A percentile compares a stretch with the other conserved stretches of the same genome.
phyloP scores from a whole-genome alignment of 1,140 invertebrate species.

The Chelonus insularis region DNA sequence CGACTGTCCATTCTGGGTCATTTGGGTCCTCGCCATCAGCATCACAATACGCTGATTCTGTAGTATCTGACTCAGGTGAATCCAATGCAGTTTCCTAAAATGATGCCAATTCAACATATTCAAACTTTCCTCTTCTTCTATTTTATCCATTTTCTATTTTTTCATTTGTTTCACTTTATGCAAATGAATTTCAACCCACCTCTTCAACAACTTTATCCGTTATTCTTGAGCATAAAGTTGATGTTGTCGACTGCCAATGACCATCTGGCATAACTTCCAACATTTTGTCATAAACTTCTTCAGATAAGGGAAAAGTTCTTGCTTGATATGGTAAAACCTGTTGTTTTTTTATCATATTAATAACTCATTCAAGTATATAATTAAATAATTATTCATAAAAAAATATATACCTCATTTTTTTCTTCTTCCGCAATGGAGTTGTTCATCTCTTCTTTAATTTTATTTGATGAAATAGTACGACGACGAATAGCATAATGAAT shows the following conservation, averaged over 20 bases:
- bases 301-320: conserved; percentile 73
- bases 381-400: conserved; percentile 17
- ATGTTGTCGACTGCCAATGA: conserved; percentile 65
- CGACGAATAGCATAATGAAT: conserved; percentile 55
- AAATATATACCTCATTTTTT: conserved; percentile 49
- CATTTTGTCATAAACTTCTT: conserved; percentile 73
- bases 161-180: conserved; percentile 35
- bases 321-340: conserved; percentile 70
- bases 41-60: conserved; percentile 64
- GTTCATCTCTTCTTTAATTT: conserved; percentile 49
- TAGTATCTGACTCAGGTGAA: conserved; percentile 64
- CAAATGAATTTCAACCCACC: no score
- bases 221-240: conserved; percentile 61
- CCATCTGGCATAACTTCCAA: conserved; percentile 69
- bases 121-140: conserved; percentile 28
- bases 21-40: conserved; percentile 75
- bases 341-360: no score
- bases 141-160: conserved; percentile 21
- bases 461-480: conserved; percentile 58
- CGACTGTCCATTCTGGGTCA: conserved; percentile 77
- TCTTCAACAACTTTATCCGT: conserved; percentile 57
- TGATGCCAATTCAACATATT: neutral
- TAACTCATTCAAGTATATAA: neutral
- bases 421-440: conserved; percentile 52
- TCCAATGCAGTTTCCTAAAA: conserved; percentile 51